Conservation (phyloP, 2,888 invertebrate genomes). For the Athrips mouffetella region DNA sequence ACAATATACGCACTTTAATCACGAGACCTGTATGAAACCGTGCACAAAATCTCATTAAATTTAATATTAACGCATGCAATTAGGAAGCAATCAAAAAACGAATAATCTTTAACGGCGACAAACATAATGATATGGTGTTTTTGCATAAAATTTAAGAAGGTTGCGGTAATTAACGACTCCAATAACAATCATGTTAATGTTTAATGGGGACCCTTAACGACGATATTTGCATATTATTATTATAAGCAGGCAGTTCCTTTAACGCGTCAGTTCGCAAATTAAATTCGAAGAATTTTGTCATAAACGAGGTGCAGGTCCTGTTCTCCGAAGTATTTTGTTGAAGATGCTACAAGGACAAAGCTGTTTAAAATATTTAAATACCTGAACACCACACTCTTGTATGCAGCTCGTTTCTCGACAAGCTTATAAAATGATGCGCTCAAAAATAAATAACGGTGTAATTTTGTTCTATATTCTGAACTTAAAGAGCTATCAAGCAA, state of each 20-base stretch:
- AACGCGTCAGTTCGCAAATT: constrained; percentile 44
- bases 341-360: constrained; percentile 10
- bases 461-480: too few relatives aligned
- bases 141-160: constrained; percentile 58
- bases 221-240: constrained; percentile 46
- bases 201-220: constrained; percentile 49
- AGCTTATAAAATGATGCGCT: background rate
- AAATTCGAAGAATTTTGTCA: constrained; percentile 34
- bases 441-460: constrained; percentile 2
- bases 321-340: constrained; percentile 8
- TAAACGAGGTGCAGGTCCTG: constrained; percentile 8
- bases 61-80: constrained; percentile 35
- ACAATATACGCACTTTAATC: constrained; percentile 5
- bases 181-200: constrained; percentile 59
- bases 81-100: constrained; percentile 43
- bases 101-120: constrained; percentile 48
- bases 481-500: too few relatives aligned
- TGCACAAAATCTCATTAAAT: constrained; percentile 12
- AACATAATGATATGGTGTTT: constrained; percentile 57
- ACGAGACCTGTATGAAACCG: background rate
- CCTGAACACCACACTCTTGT: constrained; percentile 7
- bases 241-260: constrained; percentile 38
- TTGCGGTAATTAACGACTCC: constrained; percentile 65
- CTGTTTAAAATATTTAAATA: constrained; percentile 6
- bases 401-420: constrained; percentile 5